Base-by-base conservation (phyloP, 2,888 invertebrate species). In the Auanema freiburgensis region DNA sequence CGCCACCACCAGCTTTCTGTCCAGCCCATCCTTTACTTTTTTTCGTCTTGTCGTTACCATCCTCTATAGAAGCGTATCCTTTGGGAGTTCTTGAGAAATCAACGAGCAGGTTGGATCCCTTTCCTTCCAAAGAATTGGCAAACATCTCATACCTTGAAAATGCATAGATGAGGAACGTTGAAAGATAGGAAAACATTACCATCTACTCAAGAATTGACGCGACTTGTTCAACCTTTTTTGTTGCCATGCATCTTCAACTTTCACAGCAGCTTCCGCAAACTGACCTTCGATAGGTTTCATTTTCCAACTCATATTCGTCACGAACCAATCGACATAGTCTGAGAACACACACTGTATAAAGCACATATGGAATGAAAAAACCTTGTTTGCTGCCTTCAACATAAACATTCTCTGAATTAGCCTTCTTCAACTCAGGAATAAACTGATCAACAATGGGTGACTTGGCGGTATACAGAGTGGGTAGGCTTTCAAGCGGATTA, bases 91-190 rank as follows among this genome's bases (percentile, higher is more conserved):
- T 64, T 4, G 82, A 77, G 65, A 82, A 82, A 57, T 82, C 82
- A 21, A 82, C 82, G 33, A 81, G 65, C 18, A 82, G 69, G 55
- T 83, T 77, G 23, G 67, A 65, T 14, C 66, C 68, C 21, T 78
- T 68, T 11, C 81, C 81, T 74, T 82, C 81, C 41, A 81, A 66
- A 1, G 79, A 75, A 24, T 82, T 81, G 18, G 81, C 74, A 65
- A 81, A 81, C 60, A 72, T 63, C 63, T 81, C 81, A 57, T 81
- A 65, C 64, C 64, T 64, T 12, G 43, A 18, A 23, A 16, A 52
- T 4, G 8, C 46, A 46, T 16, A 6, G 6, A 18, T 21, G 46
- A 16, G 16, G 16, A 18, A 46, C 46, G 43, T 43, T 43, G 24
- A 52, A 53, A 41, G 12, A 6, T 23, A 57, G 10, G 14, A 56